A percentile compares a stretch with the other conserved stretches of the same genome.
These are phyloP conservation scores for Cygnus atratus DNA, from an alignment of 2,113 vertebrate species.

Conservation along the genomic window DNA sequence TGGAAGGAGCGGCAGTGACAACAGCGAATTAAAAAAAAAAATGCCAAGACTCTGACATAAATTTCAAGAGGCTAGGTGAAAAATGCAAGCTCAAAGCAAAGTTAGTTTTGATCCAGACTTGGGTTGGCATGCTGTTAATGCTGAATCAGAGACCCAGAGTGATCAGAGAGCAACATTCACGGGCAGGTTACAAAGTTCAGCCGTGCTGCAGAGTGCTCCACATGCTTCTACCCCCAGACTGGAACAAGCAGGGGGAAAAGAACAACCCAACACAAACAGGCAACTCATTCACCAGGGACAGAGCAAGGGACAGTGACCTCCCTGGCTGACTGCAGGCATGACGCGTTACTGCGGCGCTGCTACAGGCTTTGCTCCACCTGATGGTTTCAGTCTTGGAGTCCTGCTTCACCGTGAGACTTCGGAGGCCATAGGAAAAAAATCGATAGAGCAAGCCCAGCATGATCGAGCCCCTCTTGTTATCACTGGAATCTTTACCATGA, in stretches of 20 bases:
- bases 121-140: too few species aligned
- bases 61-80: not conserved
- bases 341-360: rapidly evolving
- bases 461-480: not conserved
- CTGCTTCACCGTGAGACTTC: rapidly evolving
- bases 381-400: not conserved
- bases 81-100: not conserved
- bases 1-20: not conserved
- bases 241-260: not conserved
- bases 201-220: not conserved
- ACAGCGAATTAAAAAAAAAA: not conserved
- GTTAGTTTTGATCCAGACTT: rapidly evolving
- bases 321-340: not conserved
- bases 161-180: not conserved
- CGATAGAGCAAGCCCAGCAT: not conserved
- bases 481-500: rapidly evolving
- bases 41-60: not conserved
- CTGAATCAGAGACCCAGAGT: too few species aligned
- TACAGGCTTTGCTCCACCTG: not conserved
- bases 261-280: not conserved
- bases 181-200: not conserved
- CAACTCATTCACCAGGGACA: not conserved
- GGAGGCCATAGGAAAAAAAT: not conserved
- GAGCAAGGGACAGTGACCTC: not conserved
- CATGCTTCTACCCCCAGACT: not conserved